These are phyloP conservation scores for Pitangus sulphuratus DNA, from an alignment of 2,797 vertebrate species.

Conservation along the genomic window DNA sequence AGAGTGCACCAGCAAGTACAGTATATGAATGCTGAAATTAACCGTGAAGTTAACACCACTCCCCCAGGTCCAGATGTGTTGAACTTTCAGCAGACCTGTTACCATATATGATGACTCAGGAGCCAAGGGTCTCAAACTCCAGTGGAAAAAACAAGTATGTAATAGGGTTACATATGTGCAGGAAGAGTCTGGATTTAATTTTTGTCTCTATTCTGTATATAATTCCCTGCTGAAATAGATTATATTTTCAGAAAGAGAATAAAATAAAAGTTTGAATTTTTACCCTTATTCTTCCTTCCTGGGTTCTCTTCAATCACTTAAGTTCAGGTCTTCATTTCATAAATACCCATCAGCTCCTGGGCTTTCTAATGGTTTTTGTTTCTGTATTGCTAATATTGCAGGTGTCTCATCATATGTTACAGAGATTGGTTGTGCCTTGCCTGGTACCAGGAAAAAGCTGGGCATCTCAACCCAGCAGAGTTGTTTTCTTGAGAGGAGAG, in stretches of 20 bases:
- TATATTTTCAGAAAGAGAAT: background rate
- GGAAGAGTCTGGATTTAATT: constrained; percentile 11
- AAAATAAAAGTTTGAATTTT: background rate
- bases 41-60: background rate
- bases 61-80: background rate
- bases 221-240: background rate
- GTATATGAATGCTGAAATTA: background rate
- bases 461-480: background rate
- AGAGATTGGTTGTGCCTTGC: background rate
- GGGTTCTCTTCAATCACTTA: background rate
- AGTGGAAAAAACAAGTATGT: background rate
- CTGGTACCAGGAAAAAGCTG: background rate
- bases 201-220: background rate
- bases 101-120: background rate
- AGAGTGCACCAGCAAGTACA: background rate
- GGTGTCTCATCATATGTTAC: background rate
- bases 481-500: background rate
- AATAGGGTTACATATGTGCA: background rate
- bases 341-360: background rate
- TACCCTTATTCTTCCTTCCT: background rate
- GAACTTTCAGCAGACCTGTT: background rate
- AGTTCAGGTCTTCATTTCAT: background rate
- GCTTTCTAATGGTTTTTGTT: background rate
- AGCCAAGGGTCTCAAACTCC: background rate
- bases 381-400: background rate